Evolutionary conservation across 2,797 vertebrate species (phyloP).

Genomic region (Peromyscus eremicus): DNA sequence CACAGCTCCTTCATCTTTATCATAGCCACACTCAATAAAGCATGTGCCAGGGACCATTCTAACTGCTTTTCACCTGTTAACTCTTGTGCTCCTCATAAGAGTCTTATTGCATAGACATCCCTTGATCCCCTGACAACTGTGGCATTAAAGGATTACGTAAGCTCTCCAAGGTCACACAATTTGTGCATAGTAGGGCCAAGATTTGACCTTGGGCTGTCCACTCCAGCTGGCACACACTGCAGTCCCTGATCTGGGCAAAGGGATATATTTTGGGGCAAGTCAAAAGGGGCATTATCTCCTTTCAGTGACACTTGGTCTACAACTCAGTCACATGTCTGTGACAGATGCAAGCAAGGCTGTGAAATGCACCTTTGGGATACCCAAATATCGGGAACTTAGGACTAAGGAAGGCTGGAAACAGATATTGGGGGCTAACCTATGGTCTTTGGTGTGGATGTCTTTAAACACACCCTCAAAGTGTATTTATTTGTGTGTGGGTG

Average conservation of each 20-base stretch:
- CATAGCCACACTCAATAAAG: not conserved
- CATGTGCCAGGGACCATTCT: not conserved
- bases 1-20: not conserved
- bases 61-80: not conserved
- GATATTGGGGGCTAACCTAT: not conserved
- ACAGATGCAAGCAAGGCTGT: not conserved
- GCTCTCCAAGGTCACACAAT: not conserved
- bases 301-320: not conserved
- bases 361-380: not conserved
- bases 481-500: not conserved
- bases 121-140: not conserved
- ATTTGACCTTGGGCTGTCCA: not conserved
- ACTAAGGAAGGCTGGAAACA: conserved; percentile 12
- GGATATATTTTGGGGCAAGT: not conserved
- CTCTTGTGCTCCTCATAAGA: not conserved
- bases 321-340: not conserved
- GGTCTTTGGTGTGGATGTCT: not conserved
- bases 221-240: not conserved
- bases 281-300: not conserved
- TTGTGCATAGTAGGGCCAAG: not conserved
- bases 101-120: not conserved
- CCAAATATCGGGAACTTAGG: not conserved
- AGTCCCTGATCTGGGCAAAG: not conserved
- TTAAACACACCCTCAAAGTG: not conserved
- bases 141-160: not conserved